A percentile compares a stretch with the other conserved stretches of the same genome.
Evolutionary conservation across 2,113 vertebrate species (phyloP).

Genomic region (Oceanodroma tethys): DNA sequence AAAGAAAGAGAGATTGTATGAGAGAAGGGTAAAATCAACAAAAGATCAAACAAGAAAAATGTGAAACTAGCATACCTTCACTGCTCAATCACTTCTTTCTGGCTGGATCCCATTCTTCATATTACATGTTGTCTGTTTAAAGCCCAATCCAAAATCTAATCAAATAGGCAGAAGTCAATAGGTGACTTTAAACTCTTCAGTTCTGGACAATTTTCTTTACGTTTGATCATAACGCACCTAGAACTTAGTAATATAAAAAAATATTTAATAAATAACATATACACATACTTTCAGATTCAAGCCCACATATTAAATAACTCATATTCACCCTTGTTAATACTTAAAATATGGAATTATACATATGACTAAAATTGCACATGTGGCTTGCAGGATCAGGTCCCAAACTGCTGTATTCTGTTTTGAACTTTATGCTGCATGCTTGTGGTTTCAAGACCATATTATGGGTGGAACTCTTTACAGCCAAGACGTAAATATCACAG

Average conservation of each 20-base stretch:
- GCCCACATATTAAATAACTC: neutral
- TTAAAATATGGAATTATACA: neutral
- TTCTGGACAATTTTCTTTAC: neutral
- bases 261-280: neutral
- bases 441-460: neutral
- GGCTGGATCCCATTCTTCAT: neutral
- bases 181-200: neutral
- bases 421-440: neutral
- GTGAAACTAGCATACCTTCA: neutral
- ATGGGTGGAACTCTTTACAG: neutral
- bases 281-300: neutral
- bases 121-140: neutral
- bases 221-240: neutral
- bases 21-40: constrained; percentile 29
- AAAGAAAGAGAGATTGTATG: neutral
- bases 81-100: neutral
- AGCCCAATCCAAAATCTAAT: neutral
- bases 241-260: neutral
- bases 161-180: neutral
- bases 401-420: neutral
- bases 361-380: neutral
- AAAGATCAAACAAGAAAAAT: constrained; percentile 25
- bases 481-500: neutral
- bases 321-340: neutral
- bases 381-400: neutral